Conservation (phyloP, 2,113 vertebrate genomes). For the Callopanchax toddi region DNA sequence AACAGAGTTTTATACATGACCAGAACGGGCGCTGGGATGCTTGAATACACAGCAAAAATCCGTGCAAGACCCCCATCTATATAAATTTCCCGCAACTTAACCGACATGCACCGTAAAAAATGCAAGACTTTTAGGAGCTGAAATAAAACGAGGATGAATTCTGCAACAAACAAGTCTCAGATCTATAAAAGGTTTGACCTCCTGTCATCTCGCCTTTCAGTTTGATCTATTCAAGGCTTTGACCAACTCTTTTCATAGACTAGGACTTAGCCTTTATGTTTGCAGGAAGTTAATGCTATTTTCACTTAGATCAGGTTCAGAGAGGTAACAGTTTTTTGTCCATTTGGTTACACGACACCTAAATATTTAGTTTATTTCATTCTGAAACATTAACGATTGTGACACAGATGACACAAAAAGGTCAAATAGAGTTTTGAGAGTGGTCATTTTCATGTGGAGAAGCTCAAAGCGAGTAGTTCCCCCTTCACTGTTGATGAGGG, state of each 20-base stretch:
- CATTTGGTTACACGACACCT: too few relatives aligned
- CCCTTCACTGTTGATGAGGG: background rate
- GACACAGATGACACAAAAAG: slow-evolving; percentile 8
- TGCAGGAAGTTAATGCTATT: too few relatives aligned
- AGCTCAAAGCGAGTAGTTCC: background rate
- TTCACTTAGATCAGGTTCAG: too few relatives aligned
- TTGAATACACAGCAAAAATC: slow-evolving; percentile 27
- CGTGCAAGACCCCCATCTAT: slow-evolving; percentile 11
- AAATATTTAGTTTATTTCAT: too few relatives aligned
- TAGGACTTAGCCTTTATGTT: too few relatives aligned
- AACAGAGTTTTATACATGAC: slow-evolving; percentile 34
- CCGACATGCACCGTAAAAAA: slow-evolving; percentile 30
- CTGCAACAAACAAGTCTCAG: slow-evolving; percentile 33
- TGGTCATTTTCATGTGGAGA: background rate
- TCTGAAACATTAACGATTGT: background rate
- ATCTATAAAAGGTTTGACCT: slow-evolving; percentile 41
- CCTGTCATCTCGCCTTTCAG: slow-evolving; percentile 37
- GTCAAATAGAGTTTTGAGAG: background rate
- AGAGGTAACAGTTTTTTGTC: too few relatives aligned
- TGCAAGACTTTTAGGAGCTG: slow-evolving; percentile 38
- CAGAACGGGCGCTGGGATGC: slow-evolving; percentile 39
- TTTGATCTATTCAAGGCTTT: slow-evolving; percentile 40
- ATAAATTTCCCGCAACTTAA: slow-evolving; percentile 30
- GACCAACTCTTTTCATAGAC: slow-evolving; percentile 24
- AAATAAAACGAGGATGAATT: slow-evolving; percentile 12